These are phyloP conservation scores for Stichodactyla helianthus DNA, from an alignment of 64 coral and sea anemone genomes.

Conservation along the genomic window DNA sequence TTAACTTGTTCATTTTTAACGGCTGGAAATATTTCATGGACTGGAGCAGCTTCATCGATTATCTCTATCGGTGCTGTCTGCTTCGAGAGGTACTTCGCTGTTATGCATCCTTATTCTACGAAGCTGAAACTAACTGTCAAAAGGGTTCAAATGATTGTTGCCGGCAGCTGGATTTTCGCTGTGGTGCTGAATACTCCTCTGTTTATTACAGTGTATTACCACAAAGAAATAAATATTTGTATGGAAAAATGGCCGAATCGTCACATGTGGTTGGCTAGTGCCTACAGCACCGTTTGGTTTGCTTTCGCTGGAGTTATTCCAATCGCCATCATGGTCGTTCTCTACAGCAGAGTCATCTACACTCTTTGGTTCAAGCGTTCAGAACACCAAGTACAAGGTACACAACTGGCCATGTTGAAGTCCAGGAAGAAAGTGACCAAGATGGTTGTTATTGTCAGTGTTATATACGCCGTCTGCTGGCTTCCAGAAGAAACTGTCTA, in stretches of 20 bases:
- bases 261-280: not conserved
- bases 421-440: constrained; percentile 38
- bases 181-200: not conserved
- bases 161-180: constrained; percentile 8
- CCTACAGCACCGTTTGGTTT: not conserved
- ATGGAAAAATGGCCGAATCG: not conserved
- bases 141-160: not conserved
- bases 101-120: not conserved
- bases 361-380: constrained; percentile 10
- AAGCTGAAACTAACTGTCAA: not conserved
- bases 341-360: constrained; percentile 14
- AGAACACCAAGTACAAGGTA: not conserved
- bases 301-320: not conserved
- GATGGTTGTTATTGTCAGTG: constrained; percentile 31
- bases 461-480: constrained; percentile 43
- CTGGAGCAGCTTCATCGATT: not conserved
- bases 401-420: constrained; percentile 31
- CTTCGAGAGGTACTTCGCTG: not conserved
- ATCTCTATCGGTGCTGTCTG: not conserved
- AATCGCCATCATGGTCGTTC: not conserved
- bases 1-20: not conserved
- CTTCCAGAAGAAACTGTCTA: constrained; percentile 36
- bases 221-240: not conserved
- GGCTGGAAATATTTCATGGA: constrained; percentile 5
- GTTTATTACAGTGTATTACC: not conserved